Base-by-base conservation (phyloP, 2,113 vertebrate genomes). In the Desmodus rotundus region DNA sequence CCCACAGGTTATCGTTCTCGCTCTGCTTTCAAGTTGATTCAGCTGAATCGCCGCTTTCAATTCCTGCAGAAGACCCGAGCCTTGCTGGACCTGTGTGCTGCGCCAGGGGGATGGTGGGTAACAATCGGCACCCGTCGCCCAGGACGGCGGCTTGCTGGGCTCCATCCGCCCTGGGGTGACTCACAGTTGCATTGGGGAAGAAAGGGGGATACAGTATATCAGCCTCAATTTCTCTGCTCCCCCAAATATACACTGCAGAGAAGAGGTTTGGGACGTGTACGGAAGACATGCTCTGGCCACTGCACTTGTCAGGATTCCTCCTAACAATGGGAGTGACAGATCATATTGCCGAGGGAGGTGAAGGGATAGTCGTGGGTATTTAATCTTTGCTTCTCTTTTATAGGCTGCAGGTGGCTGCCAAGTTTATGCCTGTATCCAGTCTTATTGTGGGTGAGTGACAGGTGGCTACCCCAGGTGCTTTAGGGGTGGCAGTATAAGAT, bases 351-450 rank as follows among this genome's bases (percentile, higher is more conserved):
- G 31, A 19, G 17, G 26, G 22, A 38, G 7, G 11, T 15, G 13
- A 11, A 73, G 24, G 31, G 36, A 17, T 11, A 20, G 24, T 50
- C 14, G 11, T 22, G 20, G 12, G 41, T 63, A 14, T 68, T 92
- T 50, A 83, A 47, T 54, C 1, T 63, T 6, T 84, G 0, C 89
- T 10, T 76, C 0, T 89, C 52, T 63, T 89, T 9, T 3, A 4
- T 68, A 99, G 99, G 99, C 96, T 99, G 72, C 99, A 99, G 68
- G 99, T 99, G 94, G 99, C 99, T 4, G 99, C 99, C 52, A 99
- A 99, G 74, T 99, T 99, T 97, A 99, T 99, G 99, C 99, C 99
- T 0, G 98, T 99, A 58, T 99, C 99, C 92, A 99, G 99, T 97
- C 99, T 99, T 68, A 99, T 99, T 43, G 99, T 99, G 56, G 99